Evolutionary conservation across 2,113 vertebrate genomes (phyloP).

Genomic region (Arenaria interpres): DNA sequence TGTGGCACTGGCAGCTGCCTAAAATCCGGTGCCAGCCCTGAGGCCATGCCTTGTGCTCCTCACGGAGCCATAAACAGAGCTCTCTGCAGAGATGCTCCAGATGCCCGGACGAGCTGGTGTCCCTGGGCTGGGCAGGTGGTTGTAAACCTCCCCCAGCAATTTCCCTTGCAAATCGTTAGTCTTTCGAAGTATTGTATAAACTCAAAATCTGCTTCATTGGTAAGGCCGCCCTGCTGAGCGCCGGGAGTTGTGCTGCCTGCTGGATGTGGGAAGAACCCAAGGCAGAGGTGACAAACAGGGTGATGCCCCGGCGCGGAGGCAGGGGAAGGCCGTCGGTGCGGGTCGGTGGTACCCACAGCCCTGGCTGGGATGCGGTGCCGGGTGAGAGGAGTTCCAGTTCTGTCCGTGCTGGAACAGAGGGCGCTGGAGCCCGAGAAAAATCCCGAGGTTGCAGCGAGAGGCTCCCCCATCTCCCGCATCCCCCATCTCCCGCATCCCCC

Average conservation of each 20-base stretch:
- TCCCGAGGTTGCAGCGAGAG: neutral
- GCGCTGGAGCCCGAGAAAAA: constrained; percentile 47
- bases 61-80: rapidly evolving
- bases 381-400: neutral
- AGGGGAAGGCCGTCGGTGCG: neutral
- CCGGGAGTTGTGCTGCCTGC: neutral
- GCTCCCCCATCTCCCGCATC: neutral
- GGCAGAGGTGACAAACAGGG: neutral
- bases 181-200: rapidly evolving
- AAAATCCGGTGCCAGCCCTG: neutral
- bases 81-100: neutral
- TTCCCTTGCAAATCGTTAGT: rapidly evolving
- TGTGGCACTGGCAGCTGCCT: neutral
- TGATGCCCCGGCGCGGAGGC: rapidly evolving
- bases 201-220: rapidly evolving
- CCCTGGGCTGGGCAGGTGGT: neutral
- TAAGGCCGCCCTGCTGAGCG: rapidly evolving
- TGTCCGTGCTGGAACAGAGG: constrained; percentile 46
- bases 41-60: rapidly evolving
- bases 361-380: neutral
- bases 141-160: neutral
- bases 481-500: neutral
- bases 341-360: neutral
- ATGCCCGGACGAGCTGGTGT: too few relatives aligned
- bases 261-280: neutral